Conservation (phyloP, 2,113 vertebrate species). For the Odontesthes bonariensis region DNA sequence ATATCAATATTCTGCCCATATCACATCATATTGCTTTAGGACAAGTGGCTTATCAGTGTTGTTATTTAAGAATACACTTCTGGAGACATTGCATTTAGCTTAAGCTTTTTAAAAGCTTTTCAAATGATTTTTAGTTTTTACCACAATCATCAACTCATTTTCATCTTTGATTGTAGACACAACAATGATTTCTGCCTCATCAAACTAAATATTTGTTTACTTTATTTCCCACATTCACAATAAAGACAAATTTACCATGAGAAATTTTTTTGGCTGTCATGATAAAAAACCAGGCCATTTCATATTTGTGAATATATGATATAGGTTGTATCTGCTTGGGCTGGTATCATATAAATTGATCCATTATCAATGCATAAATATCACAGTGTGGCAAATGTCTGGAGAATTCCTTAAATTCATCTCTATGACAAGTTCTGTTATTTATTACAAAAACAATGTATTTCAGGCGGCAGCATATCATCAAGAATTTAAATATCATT, state of each 20-base stretch:
- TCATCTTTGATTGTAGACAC: neutral
- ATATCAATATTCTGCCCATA: neutral
- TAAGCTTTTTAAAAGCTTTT: slow-evolving; percentile 7
- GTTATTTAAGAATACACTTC: too few relatives aligned
- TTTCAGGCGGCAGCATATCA: neutral
- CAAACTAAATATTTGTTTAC: neutral
- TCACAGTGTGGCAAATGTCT: neutral
- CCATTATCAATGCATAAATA: neutral
- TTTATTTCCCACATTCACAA: neutral
- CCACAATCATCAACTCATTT: slow-evolving; percentile 9
- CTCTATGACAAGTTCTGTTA: too few relatives aligned
- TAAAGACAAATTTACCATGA: neutral
- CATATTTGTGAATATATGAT: too few relatives aligned
- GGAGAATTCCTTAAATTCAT: too few relatives aligned
- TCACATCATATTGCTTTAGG: neutral
- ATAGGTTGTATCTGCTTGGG: neutral
- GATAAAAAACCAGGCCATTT: too few relatives aligned
- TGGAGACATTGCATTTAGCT: too few relatives aligned
- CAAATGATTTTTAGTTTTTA: slow-evolving; percentile 5
- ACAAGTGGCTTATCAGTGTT: too few relatives aligned
- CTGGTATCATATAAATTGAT: neutral
- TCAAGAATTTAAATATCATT: neutral
- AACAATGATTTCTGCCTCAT: neutral
- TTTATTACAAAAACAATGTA: too few relatives aligned
- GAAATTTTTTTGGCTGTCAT: neutral